These are phyloP conservation scores for Elanoides forficatus DNA, from an alignment of 2,113 vertebrate genomes.

Conservation along the genomic window DNA sequence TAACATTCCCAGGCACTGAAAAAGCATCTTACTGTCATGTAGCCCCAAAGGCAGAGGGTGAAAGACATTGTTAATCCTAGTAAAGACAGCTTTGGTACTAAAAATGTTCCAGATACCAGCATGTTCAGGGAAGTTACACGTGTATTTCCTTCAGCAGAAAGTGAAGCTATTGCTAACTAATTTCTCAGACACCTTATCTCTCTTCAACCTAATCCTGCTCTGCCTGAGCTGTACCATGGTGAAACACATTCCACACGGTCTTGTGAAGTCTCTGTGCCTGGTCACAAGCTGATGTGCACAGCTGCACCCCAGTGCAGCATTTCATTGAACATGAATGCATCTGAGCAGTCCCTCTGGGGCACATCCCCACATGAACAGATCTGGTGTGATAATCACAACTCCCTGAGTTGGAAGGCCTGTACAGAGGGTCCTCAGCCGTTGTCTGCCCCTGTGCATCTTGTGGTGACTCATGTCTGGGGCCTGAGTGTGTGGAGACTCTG, in stretches of 20 bases:
- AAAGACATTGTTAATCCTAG: neutral
- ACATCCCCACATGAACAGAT: fast-evolving
- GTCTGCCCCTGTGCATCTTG: neutral
- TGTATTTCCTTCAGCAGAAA: neutral
- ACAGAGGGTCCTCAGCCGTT: neutral
- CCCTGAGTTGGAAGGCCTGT: neutral
- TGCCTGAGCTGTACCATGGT: neutral
- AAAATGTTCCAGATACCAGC: neutral
- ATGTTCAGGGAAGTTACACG: neutral
- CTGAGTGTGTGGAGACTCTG: neutral
- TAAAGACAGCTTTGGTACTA: neutral
- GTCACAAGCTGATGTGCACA: neutral
- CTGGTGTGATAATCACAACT: neutral
- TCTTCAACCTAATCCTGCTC: neutral
- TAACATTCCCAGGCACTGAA: neutral
- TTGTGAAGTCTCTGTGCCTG: neutral
- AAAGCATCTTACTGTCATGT: neutral
- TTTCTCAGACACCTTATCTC: neutral
- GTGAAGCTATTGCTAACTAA: neutral
- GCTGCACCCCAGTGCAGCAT: neutral
- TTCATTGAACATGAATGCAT: neutral
- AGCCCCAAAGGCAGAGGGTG: neutral
- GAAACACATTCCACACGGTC: neutral
- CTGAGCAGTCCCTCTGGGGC: neutral
- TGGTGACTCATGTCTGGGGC: neutral